These are phyloP conservation scores for Plusia festucae DNA, from an alignment of 2,888 invertebrate genomes.

Conservation along the genomic window DNA sequence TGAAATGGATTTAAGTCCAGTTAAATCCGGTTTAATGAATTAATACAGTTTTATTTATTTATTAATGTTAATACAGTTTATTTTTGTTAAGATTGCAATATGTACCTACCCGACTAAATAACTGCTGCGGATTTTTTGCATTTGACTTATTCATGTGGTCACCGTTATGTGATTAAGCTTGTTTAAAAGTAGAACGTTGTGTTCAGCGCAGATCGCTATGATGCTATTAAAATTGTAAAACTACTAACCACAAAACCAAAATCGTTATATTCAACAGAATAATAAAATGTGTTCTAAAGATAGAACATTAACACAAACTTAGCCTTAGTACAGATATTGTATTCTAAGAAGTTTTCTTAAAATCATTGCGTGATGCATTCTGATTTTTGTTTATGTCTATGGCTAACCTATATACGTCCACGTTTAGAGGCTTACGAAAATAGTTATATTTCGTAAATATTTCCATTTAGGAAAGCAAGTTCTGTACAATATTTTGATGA, in stretches of 20 bases:
- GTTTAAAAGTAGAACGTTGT: conserved; percentile 4
- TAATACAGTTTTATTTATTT: no score
- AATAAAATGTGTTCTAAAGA: conserved; percentile 7
- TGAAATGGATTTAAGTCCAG: no score
- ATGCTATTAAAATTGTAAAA: conserved; percentile 3
- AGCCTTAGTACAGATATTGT: conserved; percentile 21
- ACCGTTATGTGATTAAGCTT: conserved; percentile 4
- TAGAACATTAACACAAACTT: conserved; percentile 26
- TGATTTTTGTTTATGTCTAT: conserved; percentile 52
- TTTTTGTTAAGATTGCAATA: neutral
- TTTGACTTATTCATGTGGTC: conserved; percentile 4
- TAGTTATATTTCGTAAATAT: conserved; percentile 53
- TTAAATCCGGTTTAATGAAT: neutral
- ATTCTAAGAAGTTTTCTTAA: conserved; percentile 42
- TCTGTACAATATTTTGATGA: conserved; percentile 1
- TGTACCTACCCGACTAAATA: neutral
- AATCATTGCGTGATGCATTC: conserved; percentile 40
- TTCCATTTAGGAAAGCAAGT: conserved; percentile 47
- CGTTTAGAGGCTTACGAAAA: conserved; percentile 45
- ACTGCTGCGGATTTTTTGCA: neutral
- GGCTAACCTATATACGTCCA: conserved; percentile 50
- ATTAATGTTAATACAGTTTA: neutral
- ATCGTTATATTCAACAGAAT: conserved; percentile 11
- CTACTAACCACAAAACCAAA: conserved; percentile 6
- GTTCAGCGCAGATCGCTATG: conserved; percentile 1